Percentiles rank a stretch among this genome's conserved stretches.
phyloP scores from a whole-genome alignment of 2,888 invertebrate species.

The Trileptium ribeirensis region DNA sequence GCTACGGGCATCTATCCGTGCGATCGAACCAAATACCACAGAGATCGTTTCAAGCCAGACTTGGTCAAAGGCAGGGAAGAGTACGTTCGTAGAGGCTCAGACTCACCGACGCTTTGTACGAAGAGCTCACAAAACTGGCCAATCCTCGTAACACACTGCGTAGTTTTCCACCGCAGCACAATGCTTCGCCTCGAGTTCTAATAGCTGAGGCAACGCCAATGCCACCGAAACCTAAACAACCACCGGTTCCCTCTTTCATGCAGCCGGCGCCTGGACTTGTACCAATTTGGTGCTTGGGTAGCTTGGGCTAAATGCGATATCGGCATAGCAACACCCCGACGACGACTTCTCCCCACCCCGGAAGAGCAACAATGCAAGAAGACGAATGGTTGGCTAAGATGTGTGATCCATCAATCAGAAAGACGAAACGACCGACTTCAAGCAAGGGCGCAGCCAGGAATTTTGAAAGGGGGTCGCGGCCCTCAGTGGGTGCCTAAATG shows the following conservation, averaged over 20 bases:
- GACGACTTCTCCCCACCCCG: not conserved
- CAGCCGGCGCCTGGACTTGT: not conserved
- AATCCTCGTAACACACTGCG: not conserved
- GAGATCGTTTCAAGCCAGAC: conserved; percentile 2
- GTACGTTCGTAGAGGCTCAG: not conserved
- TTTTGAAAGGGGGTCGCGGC: too few relatives aligned
- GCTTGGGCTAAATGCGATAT: not conserved
- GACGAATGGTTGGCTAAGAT: not conserved
- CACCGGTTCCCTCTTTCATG: not conserved
- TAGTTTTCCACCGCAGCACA: too few relatives aligned
- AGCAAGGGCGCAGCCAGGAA: too few relatives aligned
- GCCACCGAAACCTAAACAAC: not conserved
- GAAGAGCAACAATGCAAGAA: not conserved
- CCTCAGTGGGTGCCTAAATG: too few relatives aligned
- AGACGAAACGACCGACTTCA: not conserved
- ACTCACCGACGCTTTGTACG: not conserved
- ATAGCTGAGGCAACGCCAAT: too few relatives aligned
- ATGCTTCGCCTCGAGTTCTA: too few relatives aligned
- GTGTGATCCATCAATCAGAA: not conserved
- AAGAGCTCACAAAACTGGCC: not conserved
- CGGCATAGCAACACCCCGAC: too few relatives aligned
- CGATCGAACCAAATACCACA: conserved; percentile 4
- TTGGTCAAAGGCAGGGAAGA: not conserved
- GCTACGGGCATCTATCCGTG: not conserved
- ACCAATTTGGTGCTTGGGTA: not conserved